These are phyloP conservation scores for Euzetes globulus DNA, from an alignment of 2,888 invertebrate genomes.

Conservation along the genomic window DNA sequence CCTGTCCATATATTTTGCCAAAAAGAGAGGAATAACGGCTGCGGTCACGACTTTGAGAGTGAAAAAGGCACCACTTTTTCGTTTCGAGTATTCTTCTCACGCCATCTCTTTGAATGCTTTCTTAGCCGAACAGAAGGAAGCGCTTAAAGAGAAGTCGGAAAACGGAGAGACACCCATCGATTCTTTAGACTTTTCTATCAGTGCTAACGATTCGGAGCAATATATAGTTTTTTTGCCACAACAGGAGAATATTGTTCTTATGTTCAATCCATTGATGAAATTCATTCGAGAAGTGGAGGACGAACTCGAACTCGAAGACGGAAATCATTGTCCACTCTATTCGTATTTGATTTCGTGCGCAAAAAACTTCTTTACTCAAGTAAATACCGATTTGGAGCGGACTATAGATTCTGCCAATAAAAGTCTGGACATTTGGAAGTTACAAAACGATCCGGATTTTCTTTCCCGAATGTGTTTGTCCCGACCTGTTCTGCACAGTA, in stretches of 20 bases:
- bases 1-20: conserved; percentile 25
- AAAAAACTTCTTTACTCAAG: conserved; percentile 71
- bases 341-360: conserved; percentile 79
- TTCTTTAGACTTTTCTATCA: conserved; percentile 31
- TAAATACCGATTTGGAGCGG: conserved; percentile 58
- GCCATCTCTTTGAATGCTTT: conserved; percentile 54
- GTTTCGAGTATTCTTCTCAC: conserved; percentile 62
- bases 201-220: conserved; percentile 51
- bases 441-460: conserved; percentile 62
- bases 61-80: conserved; percentile 54
- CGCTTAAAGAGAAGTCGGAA: conserved; percentile 31
- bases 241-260: conserved; percentile 58
- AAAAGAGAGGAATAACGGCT: conserved; percentile 1
- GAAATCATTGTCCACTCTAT: conserved; percentile 64
- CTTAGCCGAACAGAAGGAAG: conserved; percentile 50
- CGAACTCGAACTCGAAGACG: conserved; percentile 34
- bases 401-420: conserved; percentile 65
- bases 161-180: conserved; percentile 16
- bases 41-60: not conserved
- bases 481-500: conserved; percentile 63
- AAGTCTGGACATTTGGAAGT: conserved; percentile 69
- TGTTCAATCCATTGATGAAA: conserved; percentile 71
- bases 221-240: conserved; percentile 60
- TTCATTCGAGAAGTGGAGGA: conserved; percentile 58
- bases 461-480: conserved; percentile 57